phyloP scores from a whole-genome alignment of 2,113 vertebrate genomes.

The Cryptotis parvus region DNA sequence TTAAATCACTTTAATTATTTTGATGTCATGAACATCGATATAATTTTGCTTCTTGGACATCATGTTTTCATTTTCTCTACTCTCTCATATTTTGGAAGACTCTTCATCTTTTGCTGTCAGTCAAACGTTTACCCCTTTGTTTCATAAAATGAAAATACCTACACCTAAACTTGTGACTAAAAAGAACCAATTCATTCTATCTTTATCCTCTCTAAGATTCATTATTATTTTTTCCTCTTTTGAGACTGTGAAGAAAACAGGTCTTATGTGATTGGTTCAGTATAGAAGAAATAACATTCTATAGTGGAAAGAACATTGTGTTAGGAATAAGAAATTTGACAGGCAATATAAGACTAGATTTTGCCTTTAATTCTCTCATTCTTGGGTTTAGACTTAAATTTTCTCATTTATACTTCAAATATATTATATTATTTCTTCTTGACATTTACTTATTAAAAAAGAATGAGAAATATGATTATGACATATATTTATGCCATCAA shows the following conservation, averaged over 20 bases:
- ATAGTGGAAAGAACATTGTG: not conserved
- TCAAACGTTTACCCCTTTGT: not conserved
- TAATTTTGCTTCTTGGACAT: not conserved
- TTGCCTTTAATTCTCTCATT: not conserved
- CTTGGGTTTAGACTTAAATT: not conserved
- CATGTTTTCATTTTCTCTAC: not conserved
- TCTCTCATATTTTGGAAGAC: not conserved
- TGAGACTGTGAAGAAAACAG: not conserved
- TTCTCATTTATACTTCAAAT: not conserved
- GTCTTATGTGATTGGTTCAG: not conserved
- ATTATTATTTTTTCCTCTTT: not conserved
- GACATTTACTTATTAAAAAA: not conserved
- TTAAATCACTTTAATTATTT: not conserved
- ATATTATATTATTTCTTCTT: not conserved
- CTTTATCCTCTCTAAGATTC: not conserved
- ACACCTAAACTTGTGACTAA: not conserved
- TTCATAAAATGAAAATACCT: not conserved
- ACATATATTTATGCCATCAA: not conserved
- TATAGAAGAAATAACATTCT: not conserved
- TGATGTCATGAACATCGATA: not conserved
- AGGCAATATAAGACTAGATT: not conserved
- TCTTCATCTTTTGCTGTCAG: not conserved
- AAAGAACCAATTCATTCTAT: not conserved
- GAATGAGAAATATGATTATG: not conserved
- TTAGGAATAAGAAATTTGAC: not conserved